Evolutionary conservation across 2,113 vertebrate genomes (phyloP).

Genomic region (Sander lucioperca): DNA sequence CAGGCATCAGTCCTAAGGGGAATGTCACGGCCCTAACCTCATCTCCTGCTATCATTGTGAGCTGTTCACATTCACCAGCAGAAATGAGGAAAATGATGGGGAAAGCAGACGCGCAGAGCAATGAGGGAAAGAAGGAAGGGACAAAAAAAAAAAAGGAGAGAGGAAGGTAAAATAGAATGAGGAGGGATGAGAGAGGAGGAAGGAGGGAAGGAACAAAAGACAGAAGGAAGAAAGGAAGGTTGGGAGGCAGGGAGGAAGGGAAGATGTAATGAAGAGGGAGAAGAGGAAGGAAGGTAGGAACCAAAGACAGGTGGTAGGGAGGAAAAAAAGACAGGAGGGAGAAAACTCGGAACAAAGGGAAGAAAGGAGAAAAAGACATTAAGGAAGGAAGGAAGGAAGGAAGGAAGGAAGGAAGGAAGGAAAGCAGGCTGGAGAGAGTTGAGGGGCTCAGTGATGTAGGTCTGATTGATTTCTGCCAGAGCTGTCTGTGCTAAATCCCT

Average conservation of each 20-base stretch:
- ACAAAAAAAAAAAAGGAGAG: background rate
- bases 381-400: background rate
- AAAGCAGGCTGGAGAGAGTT: background rate
- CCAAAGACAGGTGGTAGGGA: no score
- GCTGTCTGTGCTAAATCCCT: background rate
- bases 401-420: background rate
- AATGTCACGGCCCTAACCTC: constrained; percentile 45
- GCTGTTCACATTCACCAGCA: constrained; percentile 19
- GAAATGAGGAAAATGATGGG: constrained; percentile 5
- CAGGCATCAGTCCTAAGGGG: constrained; percentile 14
- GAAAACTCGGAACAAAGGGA: background rate
- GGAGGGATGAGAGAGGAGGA: background rate
- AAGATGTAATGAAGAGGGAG: background rate
- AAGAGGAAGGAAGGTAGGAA: background rate
- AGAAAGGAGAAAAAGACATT: background rate
- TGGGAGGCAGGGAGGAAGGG: no score
- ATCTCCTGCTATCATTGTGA: constrained; percentile 52
- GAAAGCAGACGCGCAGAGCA: background rate
- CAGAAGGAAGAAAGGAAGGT: background rate
- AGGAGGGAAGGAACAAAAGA: background rate
- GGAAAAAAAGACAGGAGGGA: background rate
- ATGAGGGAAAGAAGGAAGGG: background rate
- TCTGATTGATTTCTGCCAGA: constrained; percentile 15
- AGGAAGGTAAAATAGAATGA: background rate
- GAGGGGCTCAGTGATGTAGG: constrained; percentile 4